Evolutionary conservation across 2,888 invertebrate species (phyloP).

Genomic region (Andrena chrysosceles): DNA sequence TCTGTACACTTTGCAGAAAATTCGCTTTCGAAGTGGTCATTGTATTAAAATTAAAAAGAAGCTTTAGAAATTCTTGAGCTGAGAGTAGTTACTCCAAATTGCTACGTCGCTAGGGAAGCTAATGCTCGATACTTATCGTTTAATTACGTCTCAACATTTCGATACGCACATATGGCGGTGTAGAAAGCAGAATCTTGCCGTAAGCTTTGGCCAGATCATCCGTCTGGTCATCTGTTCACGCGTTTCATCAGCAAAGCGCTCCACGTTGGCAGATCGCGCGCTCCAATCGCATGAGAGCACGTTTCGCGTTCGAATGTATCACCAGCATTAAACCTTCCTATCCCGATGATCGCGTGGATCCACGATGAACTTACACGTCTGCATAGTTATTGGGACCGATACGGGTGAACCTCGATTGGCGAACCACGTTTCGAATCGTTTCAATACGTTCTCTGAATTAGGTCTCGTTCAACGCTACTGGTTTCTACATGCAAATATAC

Average conservation of each 20-base stretch:
- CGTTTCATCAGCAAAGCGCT: background rate
- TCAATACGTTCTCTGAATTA: background rate
- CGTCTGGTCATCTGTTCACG: background rate
- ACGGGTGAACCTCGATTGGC: conserved; percentile 1
- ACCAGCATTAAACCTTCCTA: conserved; percentile 13
- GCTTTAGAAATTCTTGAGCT: background rate
- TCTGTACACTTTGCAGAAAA: no score
- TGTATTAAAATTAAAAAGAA: no score
- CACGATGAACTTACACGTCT: background rate
- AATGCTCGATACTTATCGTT: background rate
- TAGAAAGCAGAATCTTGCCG: background rate
- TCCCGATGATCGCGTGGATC: conserved; percentile 1
- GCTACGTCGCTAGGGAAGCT: background rate
- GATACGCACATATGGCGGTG: background rate
- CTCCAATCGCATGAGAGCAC: conserved; percentile 39
- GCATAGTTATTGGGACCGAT: conserved; percentile 11
- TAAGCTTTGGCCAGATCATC: background rate
- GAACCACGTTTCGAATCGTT: background rate
- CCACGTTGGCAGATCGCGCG: conserved; percentile 18
- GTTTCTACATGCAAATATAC: background rate
- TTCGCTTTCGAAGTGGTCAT: no score
- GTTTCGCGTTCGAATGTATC: conserved; percentile 37
- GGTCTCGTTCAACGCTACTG: background rate
- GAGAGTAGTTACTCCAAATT: background rate
- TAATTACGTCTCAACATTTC: background rate